A percentile compares a stretch with the other conserved stretches of the same genome.
Conservation (phyloP, 2,888 invertebrate species). For the Cerastis leucographa region DNA sequence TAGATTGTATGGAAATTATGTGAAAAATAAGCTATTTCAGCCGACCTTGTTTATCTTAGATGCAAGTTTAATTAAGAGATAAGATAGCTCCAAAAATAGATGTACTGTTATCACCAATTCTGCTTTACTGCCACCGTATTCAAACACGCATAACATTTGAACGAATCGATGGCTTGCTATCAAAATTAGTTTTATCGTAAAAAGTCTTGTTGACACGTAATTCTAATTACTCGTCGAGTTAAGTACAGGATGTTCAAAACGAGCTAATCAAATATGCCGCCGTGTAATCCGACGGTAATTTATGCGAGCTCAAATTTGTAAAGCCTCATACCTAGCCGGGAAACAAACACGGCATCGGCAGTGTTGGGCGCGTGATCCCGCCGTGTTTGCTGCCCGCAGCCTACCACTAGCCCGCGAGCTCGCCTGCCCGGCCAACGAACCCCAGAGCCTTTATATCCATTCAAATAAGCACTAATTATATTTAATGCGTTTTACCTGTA, state of each 20-base stretch:
- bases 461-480: slow-evolving; percentile 88
- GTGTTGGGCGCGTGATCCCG: slow-evolving; percentile 77
- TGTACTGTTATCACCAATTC: slow-evolving; percentile 42
- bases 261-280: slow-evolving; percentile 71
- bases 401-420: slow-evolving; percentile 18
- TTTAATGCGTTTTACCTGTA: slow-evolving; percentile 89
- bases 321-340: slow-evolving; percentile 70
- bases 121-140: slow-evolving; percentile 34
- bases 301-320: slow-evolving; percentile 75
- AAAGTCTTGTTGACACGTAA: slow-evolving; percentile 20
- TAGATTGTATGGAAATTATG: not conserved
- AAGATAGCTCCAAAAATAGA: slow-evolving; percentile 53
- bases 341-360: slow-evolving; percentile 80
- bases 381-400: slow-evolving; percentile 69
- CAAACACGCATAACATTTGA: slow-evolving; percentile 15
- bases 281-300: slow-evolving; percentile 75
- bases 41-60: slow-evolving; percentile 53
- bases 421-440: slow-evolving; percentile 80
- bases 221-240: slow-evolving; percentile 32
- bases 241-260: slow-evolving; percentile 53
- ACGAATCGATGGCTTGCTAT: slow-evolving; percentile 40
- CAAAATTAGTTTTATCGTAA: slow-evolving; percentile 31
- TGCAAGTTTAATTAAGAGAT: slow-evolving; percentile 59
- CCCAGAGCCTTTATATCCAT: slow-evolving; percentile 81
- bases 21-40: slow-evolving; percentile 24